These are phyloP conservation scores for Ochotona princeps DNA, from an alignment of 2,113 vertebrate genomes.

Conservation along the genomic window DNA sequence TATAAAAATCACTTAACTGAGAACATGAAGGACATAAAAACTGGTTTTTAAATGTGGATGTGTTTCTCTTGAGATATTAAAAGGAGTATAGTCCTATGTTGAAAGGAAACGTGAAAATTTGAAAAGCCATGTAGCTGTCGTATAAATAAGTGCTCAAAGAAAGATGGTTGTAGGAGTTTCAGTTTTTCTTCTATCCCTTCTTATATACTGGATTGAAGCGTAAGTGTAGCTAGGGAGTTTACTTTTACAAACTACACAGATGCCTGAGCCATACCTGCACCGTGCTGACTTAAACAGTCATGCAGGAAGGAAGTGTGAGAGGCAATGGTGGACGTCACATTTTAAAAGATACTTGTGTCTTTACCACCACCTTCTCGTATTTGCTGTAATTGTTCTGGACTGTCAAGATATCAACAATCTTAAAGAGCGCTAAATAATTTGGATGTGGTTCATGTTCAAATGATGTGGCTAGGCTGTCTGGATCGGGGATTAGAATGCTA, in stretches of 20 bases:
- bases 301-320: neutral
- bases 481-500: neutral
- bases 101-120: neutral
- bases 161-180: neutral
- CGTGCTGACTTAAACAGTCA: neutral
- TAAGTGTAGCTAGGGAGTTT: neutral
- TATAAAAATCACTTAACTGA: neutral
- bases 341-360: neutral
- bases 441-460: neutral
- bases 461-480: neutral
- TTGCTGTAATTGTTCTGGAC: neutral
- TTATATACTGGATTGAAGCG: neutral
- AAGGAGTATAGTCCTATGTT: neutral
- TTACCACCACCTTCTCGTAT: no score
- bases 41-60: neutral
- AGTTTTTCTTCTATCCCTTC: neutral
- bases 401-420: neutral
- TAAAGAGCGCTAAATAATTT: neutral
- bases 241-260: neutral
- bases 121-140: neutral
- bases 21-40: constrained; percentile 29
- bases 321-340: neutral
- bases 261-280: neutral
- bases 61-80: constrained; percentile 35
- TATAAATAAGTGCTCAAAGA: neutral